These are phyloP conservation scores for Plutomurus gul DNA, from an alignment of 1,140 invertebrate species.

Conservation along the genomic window DNA sequence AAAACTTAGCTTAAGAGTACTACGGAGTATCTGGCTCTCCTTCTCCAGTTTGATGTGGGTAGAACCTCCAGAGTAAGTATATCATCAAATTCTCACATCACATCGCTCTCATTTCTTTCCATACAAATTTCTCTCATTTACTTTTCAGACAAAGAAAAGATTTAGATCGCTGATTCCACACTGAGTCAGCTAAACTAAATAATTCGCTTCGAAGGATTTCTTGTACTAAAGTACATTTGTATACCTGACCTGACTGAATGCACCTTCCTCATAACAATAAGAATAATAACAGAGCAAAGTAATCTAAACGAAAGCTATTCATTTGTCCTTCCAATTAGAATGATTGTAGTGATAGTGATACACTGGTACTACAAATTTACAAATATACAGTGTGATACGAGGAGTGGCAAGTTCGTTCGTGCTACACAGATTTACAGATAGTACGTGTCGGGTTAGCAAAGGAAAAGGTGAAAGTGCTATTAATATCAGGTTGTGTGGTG, in stretches of 20 bases:
- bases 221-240: too few relatives aligned
- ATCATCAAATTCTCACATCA: slow-evolving; percentile 21
- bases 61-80: background rate
- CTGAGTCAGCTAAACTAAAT: background rate
- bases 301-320: slow-evolving; percentile 2
- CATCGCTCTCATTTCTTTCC: background rate
- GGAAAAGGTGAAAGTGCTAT: too few relatives aligned
- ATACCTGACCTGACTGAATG: background rate
- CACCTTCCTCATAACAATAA: background rate
- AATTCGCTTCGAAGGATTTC: too few relatives aligned
- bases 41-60: too few relatives aligned
- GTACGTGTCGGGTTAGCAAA: too few relatives aligned
- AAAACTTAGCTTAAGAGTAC: too few relatives aligned
- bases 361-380: background rate
- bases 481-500: too few relatives aligned
- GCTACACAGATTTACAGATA: too few relatives aligned
- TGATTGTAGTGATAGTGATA: background rate
- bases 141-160: background rate
- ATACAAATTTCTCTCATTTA: slow-evolving; percentile 13
- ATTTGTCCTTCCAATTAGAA: background rate
- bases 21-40: too few relatives aligned
- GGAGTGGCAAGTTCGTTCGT: too few relatives aligned
- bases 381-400: too few relatives aligned
- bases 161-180: background rate
- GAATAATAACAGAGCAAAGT: background rate